Evolutionary conservation across 2,888 invertebrate genomes (phyloP).

Genomic region (Cecidostiba fungosa): DNA sequence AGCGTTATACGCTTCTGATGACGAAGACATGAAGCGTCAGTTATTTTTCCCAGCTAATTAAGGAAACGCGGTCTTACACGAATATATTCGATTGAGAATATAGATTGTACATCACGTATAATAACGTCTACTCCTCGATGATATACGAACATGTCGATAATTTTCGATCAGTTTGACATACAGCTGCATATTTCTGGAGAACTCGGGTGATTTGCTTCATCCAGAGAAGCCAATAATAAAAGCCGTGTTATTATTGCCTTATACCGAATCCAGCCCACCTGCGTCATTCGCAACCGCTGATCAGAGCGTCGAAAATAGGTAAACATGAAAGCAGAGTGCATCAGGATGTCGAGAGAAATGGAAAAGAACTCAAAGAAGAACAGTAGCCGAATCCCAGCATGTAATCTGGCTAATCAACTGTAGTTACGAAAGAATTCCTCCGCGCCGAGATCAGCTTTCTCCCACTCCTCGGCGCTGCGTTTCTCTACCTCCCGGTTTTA

Average conservation of each 20-base stretch:
- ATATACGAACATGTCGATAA: too few species aligned
- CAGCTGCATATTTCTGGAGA: neutral
- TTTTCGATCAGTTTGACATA: too few species aligned
- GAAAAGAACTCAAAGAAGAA: neutral
- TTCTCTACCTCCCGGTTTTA: conserved; percentile 35
- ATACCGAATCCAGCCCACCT: neutral
- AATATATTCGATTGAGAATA: too few species aligned
- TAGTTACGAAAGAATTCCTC: conserved; percentile 49
- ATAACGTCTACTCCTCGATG: too few species aligned
- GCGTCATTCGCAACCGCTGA: neutral
- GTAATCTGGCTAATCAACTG: conserved; percentile 50
- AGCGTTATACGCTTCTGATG: too few species aligned
- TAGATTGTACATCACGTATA: too few species aligned
- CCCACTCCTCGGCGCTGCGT: neutral
- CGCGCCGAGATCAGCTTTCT: neutral
- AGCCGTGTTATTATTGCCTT: neutral
- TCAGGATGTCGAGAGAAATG: neutral
- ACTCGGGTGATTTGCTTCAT: neutral
- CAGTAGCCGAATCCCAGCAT: conserved; percentile 9
- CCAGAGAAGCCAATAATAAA: neutral
- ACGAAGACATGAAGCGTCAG: too few species aligned
- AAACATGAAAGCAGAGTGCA: neutral
- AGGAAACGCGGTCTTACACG: too few species aligned
- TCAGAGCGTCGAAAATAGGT: neutral
- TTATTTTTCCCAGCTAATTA: too few species aligned